Conservation (phyloP, 2,797 vertebrate genomes). For the Adelosebastes latens region DNA sequence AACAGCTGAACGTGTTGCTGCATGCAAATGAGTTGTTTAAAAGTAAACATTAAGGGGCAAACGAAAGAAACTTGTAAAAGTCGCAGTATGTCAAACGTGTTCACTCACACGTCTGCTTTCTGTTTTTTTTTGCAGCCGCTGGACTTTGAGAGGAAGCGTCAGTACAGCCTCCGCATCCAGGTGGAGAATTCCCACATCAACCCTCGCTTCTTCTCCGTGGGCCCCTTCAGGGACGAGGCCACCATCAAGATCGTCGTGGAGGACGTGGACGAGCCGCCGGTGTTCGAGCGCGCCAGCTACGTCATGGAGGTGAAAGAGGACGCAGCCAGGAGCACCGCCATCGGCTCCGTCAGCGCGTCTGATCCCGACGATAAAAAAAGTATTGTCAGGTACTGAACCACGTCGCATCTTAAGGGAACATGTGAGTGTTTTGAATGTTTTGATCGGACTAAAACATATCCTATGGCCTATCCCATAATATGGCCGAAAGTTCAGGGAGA, state of each 20-base stretch:
- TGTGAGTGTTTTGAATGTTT: background rate
- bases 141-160: constrained; percentile 91
- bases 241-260: constrained; percentile 89
- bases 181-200: constrained; percentile 89
- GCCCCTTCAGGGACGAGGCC: constrained; percentile 91
- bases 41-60: constrained; percentile 10
- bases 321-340: constrained; percentile 79
- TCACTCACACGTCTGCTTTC: fast-evolving
- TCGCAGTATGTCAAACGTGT: background rate
- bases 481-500: background rate
- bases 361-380: constrained; percentile 90
- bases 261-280: constrained; percentile 92
- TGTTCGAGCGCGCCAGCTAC: constrained; percentile 88
- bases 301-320: constrained; percentile 92
- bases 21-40: constrained; percentile 44
- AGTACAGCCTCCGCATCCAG: constrained; percentile 90
- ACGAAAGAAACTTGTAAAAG: background rate
- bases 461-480: background rate
- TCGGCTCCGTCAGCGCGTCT: constrained; percentile 88
- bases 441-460: background rate
- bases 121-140: constrained; percentile 79
- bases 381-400: constrained; percentile 86
- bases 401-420: no score
- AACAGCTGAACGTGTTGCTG: constrained; percentile 16
- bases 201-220: constrained; percentile 87